Percentiles rank a stretch among this genome's conserved stretches.
Conservation (phyloP, 2,888 invertebrate genomes). For the Galeruca laticollis region DNA sequence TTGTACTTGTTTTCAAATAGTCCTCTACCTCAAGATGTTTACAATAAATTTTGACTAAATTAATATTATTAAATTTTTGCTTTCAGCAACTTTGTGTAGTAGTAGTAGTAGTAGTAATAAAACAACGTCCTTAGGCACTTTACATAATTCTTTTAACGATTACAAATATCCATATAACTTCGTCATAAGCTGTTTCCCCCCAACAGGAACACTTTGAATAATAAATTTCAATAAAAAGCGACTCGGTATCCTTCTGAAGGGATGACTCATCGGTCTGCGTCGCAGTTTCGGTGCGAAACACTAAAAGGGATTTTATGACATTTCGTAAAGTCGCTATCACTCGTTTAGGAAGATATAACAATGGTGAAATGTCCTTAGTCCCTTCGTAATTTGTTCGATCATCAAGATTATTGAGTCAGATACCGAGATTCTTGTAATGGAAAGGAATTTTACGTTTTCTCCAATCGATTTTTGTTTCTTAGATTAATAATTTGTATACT, state of each 20-base stretch:
- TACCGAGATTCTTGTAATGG: neutral
- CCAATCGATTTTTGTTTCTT: no score
- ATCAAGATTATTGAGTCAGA: no score
- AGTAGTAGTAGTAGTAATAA: neutral
- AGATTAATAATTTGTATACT: no score
- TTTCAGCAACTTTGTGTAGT: neutral
- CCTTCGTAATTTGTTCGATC: neutral
- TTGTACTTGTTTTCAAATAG: no score
- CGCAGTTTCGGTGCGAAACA: slow-evolving; percentile 43
- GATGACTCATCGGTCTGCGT: slow-evolving; percentile 38
- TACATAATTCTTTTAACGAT: slow-evolving; percentile 15
- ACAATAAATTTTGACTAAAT: no score
- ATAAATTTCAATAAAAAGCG: slow-evolving; percentile 40
- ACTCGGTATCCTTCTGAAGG: slow-evolving; percentile 10
- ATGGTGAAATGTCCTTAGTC: slow-evolving; percentile 1
- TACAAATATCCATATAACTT: slow-evolving; percentile 11
- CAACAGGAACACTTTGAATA: slow-evolving; percentile 33
- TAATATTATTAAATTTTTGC: no score
- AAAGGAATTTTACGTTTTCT: neutral
- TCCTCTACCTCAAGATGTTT: no score
- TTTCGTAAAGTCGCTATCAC: no score
- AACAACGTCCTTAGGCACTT: neutral
- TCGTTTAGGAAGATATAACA: slow-evolving; percentile 24
- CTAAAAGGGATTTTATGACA: slow-evolving; percentile 58
- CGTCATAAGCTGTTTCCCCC: slow-evolving; percentile 12